Percentiles rank a stretch among this genome's conserved stretches.
phyloP scores from a whole-genome alignment of 2,113 vertebrate genomes.

The Hylia prasina region DNA sequence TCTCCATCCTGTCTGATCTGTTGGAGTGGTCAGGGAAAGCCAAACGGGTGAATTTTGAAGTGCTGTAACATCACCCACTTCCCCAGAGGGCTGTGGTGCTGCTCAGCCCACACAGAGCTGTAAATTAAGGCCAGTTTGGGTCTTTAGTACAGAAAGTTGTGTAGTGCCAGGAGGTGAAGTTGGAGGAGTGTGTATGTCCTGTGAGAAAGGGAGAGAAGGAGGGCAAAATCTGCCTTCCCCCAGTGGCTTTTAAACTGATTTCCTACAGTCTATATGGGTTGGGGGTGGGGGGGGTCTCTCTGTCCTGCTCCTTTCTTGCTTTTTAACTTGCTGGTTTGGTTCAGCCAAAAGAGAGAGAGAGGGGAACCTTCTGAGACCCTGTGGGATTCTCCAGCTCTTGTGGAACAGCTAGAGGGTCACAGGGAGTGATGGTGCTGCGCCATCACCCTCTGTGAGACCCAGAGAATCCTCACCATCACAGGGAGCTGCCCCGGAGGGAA shows the following conservation, averaged over 20 bases:
- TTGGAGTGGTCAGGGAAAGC: neutral
- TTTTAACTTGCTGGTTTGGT: neutral
- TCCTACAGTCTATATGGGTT: neutral
- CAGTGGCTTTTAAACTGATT: neutral
- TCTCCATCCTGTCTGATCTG: neutral
- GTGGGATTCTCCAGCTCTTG: neutral
- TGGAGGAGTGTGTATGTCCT: neutral
- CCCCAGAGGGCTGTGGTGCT: neutral
- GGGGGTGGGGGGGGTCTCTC: accelerated
- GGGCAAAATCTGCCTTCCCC: neutral
- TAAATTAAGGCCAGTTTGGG: neutral
- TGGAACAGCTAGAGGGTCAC: neutral
- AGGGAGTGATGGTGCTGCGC: neutral
- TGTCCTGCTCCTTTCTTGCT: neutral
- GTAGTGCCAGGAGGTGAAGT: neutral
- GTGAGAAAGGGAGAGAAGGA: neutral
- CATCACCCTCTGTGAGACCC: neutral
- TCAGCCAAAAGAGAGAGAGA: neutral
- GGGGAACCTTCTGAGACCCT: neutral
- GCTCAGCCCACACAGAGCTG: neutral
- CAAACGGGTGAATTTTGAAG: neutral
- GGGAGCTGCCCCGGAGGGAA: neutral
- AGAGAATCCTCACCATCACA: accelerated
- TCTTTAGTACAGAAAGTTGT: neutral
- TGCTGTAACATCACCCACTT: accelerated